A percentile compares a stretch with the other conserved stretches of the same genome.
phyloP scores from a whole-genome alignment of 2,888 invertebrate genomes.

The Neoitamus cyanurus region DNA sequence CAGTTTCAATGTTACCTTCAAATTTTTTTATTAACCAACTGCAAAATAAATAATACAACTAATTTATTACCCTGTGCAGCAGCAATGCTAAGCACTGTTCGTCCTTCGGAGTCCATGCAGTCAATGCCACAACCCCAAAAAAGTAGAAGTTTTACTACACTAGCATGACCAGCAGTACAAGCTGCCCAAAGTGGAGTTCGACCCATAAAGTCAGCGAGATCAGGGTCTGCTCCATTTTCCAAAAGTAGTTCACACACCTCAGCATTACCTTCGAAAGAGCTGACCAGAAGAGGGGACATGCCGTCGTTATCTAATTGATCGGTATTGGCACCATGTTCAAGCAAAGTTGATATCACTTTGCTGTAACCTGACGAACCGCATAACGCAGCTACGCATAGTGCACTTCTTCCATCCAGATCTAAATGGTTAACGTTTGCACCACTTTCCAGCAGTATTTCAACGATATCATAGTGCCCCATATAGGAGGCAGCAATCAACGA shows the following conservation, averaged over 20 bases:
- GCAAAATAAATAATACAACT: conserved; percentile 26
- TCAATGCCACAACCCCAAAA: conserved; percentile 98
- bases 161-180: conserved; percentile 90
- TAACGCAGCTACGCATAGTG: conserved; percentile 86
- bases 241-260: conserved; percentile 91
- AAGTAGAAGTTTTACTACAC: conserved; percentile 84
- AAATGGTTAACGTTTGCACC: conserved; percentile 87
- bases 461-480: conserved; percentile 95
- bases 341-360: conserved; percentile 75
- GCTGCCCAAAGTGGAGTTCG: conserved; percentile 92
- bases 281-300: conserved; percentile 88
- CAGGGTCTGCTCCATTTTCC: conserved; percentile 93
- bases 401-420: conserved; percentile 88
- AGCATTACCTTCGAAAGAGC: conserved; percentile 91
- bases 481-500: conserved; percentile 95
- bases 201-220: conserved; percentile 84
- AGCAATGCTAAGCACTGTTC: conserved; percentile 88
- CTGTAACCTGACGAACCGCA: conserved; percentile 82
- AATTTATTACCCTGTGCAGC: conserved; percentile 78
- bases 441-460: conserved; percentile 81
- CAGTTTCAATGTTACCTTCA: conserved; percentile 83
- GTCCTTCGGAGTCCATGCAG: conserved; percentile 92
- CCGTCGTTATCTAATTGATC: conserved; percentile 86
- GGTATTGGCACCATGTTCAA: conserved; percentile 86
- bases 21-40: background rate